A percentile compares a stretch with the other conserved stretches of the same genome.
Conservation (phyloP, 2,797 vertebrate species). For the Neomorphus geoffroyi region DNA sequence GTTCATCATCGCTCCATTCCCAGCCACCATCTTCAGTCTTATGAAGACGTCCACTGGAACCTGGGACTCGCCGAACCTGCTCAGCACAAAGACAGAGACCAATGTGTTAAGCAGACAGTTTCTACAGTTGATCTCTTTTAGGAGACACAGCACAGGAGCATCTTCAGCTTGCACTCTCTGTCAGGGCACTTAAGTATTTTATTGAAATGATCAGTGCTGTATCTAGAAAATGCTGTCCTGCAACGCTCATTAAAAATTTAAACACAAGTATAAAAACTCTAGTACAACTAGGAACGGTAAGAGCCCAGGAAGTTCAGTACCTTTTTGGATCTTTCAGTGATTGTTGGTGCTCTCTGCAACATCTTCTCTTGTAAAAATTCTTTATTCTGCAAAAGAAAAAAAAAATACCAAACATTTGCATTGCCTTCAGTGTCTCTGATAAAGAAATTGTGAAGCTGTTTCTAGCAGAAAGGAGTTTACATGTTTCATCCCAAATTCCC, state of each 20-base stretch:
- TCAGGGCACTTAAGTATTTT: not conserved
- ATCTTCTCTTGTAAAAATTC: conserved; percentile 95
- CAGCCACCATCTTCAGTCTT: conserved; percentile 95
- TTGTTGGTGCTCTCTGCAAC: conserved; percentile 92
- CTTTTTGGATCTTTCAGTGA: conserved; percentile 94
- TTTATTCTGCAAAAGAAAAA: conserved; percentile 83
- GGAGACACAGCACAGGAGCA: not conserved
- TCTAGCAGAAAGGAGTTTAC: not conserved
- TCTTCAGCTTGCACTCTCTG: not conserved
- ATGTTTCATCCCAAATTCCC: not conserved
- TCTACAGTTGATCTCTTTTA: not conserved
- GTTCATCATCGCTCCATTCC: conserved; percentile 98
- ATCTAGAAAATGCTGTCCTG: not conserved
- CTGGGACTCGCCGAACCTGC: conserved; percentile 93
- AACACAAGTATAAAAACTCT: not conserved
- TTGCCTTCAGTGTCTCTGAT: not conserved
- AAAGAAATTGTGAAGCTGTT: not conserved
- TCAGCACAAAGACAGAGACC: not conserved
- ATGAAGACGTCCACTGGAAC: conserved; percentile 94
- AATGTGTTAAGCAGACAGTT: not conserved
- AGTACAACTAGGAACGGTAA: not conserved
- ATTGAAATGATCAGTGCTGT: not conserved
- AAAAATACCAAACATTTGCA: not conserved
- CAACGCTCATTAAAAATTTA: not conserved
- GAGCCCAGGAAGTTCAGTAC: conserved; percentile 66